Base-by-base conservation (phyloP, 2,888 invertebrate species). In the Tortrix viridana region DNA sequence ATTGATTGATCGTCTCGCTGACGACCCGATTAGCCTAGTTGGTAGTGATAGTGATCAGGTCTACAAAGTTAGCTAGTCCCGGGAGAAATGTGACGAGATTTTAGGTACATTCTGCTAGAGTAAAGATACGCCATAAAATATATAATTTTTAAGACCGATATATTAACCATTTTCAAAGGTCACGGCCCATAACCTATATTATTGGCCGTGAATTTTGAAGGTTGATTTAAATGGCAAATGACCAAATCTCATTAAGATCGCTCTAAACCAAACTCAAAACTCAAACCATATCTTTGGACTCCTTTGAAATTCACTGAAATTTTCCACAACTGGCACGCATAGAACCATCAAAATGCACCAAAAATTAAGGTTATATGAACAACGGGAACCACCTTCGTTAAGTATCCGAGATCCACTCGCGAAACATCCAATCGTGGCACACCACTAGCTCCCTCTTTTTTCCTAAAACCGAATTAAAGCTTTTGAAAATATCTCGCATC, bases 401-500 rank as follows among this genome's bases (percentile, higher is more conserved):
- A 41, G 62, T 63, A 38, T 57, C 62, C 52, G 52, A 52, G 20
- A 37, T 43, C 55, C 61, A 56, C 32, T 44, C 43, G 12, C 43
- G 14, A 26, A 26, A 55, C 23, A 46, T 52, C 52, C 52, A 49
- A 37, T 26, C 48, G 37, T 16, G 6, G 44, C 64, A 59, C 64
- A 50, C 18, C 50, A 65, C 63, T 37, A 41, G 38, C 19, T 16
- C 47, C n/a, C 16, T 22, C 43, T 18, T 23, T 22, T 7, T 5
- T 19, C 14, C 44, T 3, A 22, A 20, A 41, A 37, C 2, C 16
- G 47, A 32, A 32, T 18, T 9, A 41, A 26, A 22, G 20, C 23
- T 43, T 46, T 32, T n/a, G 12, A 49, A 54, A 54, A 38, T 22
- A 38, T 65, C 49, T 60, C 55, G 59, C 64, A 65, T 60, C 55